phyloP scores from a whole-genome alignment of 2,888 invertebrate species.

The Drosophila melanosoma region DNA sequence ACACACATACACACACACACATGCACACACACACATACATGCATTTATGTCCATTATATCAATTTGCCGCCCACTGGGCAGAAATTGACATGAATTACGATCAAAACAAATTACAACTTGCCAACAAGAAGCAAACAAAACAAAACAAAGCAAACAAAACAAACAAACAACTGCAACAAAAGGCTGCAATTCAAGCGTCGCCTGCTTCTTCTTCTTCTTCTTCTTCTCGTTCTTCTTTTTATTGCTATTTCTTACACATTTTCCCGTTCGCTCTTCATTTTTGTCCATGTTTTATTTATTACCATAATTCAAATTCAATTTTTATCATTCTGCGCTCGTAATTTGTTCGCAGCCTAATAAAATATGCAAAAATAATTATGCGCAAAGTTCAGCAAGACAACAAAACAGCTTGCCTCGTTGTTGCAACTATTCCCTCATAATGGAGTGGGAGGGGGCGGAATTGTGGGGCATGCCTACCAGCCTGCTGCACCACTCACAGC shows the following conservation, averaged over 20 bases:
- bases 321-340: constrained; percentile 69
- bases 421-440: neutral
- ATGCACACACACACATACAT: neutral
- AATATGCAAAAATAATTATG: constrained; percentile 81
- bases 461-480: neutral
- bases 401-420: constrained; percentile 18
- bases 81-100: constrained; percentile 71
- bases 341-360: constrained; percentile 55
- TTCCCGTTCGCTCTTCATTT: constrained; percentile 4
- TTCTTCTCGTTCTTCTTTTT: neutral
- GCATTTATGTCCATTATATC: neutral
- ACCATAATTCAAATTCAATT: constrained; percentile 77
- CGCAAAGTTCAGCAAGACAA: constrained; percentile 72
- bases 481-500: neutral
- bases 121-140: neutral
- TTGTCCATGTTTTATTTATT: constrained; percentile 58
- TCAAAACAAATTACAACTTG: constrained; percentile 46
- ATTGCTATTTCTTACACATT: neutral
- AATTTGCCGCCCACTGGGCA: constrained; percentile 42
- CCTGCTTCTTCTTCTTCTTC: constrained; percentile 12
- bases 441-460: no score
- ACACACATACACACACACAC: neutral
- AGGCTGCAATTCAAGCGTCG: constrained; percentile 12
- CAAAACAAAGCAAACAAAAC: no score
- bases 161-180: neutral